Evolutionary conservation across 2,113 vertebrate genomes (phyloP).

Genomic region (Entelurus aequoreus): DNA sequence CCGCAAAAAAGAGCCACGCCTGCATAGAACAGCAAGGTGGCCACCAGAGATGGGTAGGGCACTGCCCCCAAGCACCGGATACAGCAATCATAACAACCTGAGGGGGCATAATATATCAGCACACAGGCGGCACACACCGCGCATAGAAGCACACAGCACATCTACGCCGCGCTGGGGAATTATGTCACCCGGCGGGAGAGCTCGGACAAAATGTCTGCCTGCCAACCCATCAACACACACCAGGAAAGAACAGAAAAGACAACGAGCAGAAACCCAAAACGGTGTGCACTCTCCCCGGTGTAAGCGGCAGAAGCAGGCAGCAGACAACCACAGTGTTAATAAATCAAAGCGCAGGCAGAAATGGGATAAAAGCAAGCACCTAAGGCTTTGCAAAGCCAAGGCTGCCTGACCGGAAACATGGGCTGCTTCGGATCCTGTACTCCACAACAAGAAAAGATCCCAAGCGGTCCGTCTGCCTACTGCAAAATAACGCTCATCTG

Average conservation of each 20-base stretch:
- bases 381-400: constrained; percentile 80
- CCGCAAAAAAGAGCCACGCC: constrained; percentile 95
- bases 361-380: constrained; percentile 70
- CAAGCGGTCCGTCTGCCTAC: constrained; percentile 19
- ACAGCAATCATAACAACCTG: constrained; percentile 97
- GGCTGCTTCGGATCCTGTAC: constrained; percentile 58
- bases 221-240: constrained; percentile 54
- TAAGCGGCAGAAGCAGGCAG: constrained; percentile 57
- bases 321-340: constrained; percentile 66
- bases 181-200: constrained; percentile 27
- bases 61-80: constrained; percentile 92
- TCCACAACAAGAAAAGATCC: constrained; percentile 54
- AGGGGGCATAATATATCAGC: constrained; percentile 75
- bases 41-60: constrained; percentile 91
- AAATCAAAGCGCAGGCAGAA: constrained; percentile 56
- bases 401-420: constrained; percentile 78
- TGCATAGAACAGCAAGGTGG: constrained; percentile 91
- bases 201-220: constrained; percentile 35
- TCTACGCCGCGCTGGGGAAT: constrained; percentile 45
- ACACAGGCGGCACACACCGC: constrained; percentile 73
- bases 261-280: constrained; percentile 44
- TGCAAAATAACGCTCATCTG: constrained; percentile 49
- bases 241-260: constrained; percentile 36
- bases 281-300: constrained; percentile 40
- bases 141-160: constrained; percentile 76